A percentile compares a stretch with the other conserved stretches of the same genome.
phyloP scores from a whole-genome alignment of 2,113 vertebrate genomes.

The Salvator merianae region DNA sequence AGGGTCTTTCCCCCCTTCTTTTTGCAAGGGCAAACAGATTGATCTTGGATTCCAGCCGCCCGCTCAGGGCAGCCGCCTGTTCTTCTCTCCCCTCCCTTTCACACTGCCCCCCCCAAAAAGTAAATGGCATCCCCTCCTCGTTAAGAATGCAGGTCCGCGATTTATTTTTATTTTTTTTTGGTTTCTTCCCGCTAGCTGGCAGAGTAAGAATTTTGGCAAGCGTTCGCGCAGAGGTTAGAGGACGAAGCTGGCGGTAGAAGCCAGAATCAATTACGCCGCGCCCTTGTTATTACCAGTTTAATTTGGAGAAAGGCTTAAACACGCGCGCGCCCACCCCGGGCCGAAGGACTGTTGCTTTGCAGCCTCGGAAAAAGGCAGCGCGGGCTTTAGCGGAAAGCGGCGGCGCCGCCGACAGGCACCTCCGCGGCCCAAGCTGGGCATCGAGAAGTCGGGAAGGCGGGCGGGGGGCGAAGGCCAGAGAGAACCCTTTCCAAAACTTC shows the following conservation, averaged over 20 bases:
- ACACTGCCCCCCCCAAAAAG: too few species aligned
- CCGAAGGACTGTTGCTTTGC: background rate
- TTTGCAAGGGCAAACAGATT: background rate
- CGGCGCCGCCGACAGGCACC: accelerated
- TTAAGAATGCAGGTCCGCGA: background rate
- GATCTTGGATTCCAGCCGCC: background rate
- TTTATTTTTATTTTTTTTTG: too few species aligned
- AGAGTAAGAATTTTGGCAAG: background rate
- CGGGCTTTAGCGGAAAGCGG: too few species aligned
- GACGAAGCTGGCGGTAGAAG: conserved; percentile 3
- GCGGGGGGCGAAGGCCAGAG: background rate
- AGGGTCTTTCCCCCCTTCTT: background rate
- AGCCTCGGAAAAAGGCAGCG: background rate
- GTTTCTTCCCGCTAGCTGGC: background rate
- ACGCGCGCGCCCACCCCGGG: background rate
- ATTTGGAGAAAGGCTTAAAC: conserved; percentile 22
- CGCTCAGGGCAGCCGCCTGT: background rate
- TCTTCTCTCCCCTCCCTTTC: too few species aligned
- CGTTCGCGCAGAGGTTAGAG: background rate
- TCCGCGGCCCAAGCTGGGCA: background rate
- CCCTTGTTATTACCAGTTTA: conserved; percentile 17
- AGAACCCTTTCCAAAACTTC: background rate
- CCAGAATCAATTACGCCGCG: conserved; percentile 20
- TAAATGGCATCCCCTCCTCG: too few species aligned
- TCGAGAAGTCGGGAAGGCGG: background rate